Evolutionary conservation across 2,113 vertebrate genomes (phyloP), one percentile per base, ranked within the genome.

Genomic region (Phaetusa simplex): DNA sequence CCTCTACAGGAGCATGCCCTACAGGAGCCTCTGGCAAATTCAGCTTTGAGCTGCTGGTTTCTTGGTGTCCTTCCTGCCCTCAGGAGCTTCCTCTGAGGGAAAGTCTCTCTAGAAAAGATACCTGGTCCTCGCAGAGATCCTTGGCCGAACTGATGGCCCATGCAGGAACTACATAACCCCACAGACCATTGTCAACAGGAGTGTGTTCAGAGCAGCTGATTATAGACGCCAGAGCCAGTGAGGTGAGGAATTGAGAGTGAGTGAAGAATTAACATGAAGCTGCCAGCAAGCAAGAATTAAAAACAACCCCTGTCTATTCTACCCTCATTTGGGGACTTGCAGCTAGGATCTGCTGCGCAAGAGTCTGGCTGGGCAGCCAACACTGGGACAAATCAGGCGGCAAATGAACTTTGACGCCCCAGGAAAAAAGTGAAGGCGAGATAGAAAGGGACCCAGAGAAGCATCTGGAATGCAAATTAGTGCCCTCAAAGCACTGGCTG

Each of bases 351-450:
- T 80, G 86, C 71, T 12, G 11, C 2, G 15, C 86, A 73, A 88
- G 36, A 95, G 78, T 36, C 74, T 90, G 62, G 61, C 88, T 91
- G 80, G 71, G 62, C 53, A 96, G 82, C 43, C 61, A 96, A 86
- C 56, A n/a, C 30, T 77, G 79, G 69, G 84, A 86, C 93, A 97
- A 94, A 93, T 96, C 80, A 95, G 32, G 30, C 84, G 47, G 76
- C 82, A 96, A 97, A 97, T 42, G 85, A 93, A 95, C 89, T 96
- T 82, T 89, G 78, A 86, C 78, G 89, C 70, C 62, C 80, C 36
- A 88, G 66, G 71, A 92, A 93, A 94, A 86, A 91, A 80, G 38
- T 5, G 7, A 89, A 83, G 77, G 45, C 3, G 0, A 96, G 88
- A 90, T 6, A 90, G 50, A 94, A 87, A 19, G 36, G 64, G 91